phyloP scores from a whole-genome alignment of 2,797 vertebrate species.

The Taeniopygia guttata region DNA sequence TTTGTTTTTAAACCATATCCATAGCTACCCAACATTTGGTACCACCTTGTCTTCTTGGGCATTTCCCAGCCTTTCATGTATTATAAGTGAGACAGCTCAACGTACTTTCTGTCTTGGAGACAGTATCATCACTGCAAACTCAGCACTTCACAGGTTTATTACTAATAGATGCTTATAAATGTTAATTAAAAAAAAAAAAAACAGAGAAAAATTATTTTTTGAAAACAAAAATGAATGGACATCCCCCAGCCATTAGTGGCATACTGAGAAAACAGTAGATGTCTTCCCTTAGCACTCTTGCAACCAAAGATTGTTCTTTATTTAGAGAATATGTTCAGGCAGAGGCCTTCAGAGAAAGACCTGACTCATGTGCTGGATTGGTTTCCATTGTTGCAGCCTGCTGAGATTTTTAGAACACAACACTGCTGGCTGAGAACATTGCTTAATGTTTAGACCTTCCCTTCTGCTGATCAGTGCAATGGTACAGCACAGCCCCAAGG shows the following conservation, averaged over 20 bases:
- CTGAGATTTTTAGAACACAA: neutral
- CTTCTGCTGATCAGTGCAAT: neutral
- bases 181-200: neutral
- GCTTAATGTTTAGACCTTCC: neutral
- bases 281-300: neutral
- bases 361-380: rapidly evolving
- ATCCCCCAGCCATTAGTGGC: neutral
- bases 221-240: neutral
- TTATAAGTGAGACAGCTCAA: neutral
- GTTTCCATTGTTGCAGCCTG: neutral
- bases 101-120: neutral
- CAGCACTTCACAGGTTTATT: neutral
- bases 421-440: neutral
- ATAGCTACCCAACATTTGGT: neutral
- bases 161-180: neutral
- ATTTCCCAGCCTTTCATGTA: neutral
- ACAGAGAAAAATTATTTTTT: neutral
- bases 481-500: neutral
- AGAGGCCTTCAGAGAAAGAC: neutral
- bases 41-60: neutral
- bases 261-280: neutral
- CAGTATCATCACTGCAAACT: neutral
- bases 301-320: neutral
- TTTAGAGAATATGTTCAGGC: neutral
- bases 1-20: neutral